Base-by-base conservation (phyloP, 2,888 invertebrate genomes). In the Glaucopsyche alexis region DNA sequence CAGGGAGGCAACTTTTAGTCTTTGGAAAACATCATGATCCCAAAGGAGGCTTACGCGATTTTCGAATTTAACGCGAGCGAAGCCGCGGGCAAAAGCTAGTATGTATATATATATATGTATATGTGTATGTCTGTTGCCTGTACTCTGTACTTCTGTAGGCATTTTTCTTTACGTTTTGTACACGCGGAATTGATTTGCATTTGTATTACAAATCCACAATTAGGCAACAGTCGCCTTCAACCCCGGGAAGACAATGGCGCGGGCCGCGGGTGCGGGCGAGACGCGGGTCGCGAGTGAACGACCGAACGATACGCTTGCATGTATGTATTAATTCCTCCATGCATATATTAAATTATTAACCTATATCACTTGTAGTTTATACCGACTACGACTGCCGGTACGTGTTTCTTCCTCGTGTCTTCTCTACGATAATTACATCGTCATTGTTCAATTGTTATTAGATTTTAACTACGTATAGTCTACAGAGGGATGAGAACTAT, bases 161-260 rank as follows among this genome's bases (percentile, higher is more conserved):
- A 19, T 55, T 55, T 55, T 16, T 52, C 0, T 2, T 8, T 52
- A 19, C 16, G 19, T 55, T 55, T 0, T 50, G 9, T 52, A 52
- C 3, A 14, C 6, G 4, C 11, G 19, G 11, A 19, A 19, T 4
- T 19, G 55, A 19, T 55, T 19, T 16, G 9, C 19, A 55, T 29
- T 29, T 55, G 19, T 16, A 11, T 9, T 55, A 55, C 5, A 55
- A 9, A 19, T 9, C 16, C 16, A 55, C 55, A 11, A 11, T 55
- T 55, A 50, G 50, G n/a, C 50, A 50, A 19, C 11, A 4, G 55
- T 55, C 19, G 55, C 55, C 55, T 55, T 55, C 55, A 55, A 55
- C 55, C 55, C 55, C 55, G 55, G 55, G 52, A 29, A 29, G 29
- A 29, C 29, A 29, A 29, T 29, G 29, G 29, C 29, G 29, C 29